phyloP scores from a whole-genome alignment of 2,113 vertebrate species.

The Ailuropoda melanoleuca region DNA sequence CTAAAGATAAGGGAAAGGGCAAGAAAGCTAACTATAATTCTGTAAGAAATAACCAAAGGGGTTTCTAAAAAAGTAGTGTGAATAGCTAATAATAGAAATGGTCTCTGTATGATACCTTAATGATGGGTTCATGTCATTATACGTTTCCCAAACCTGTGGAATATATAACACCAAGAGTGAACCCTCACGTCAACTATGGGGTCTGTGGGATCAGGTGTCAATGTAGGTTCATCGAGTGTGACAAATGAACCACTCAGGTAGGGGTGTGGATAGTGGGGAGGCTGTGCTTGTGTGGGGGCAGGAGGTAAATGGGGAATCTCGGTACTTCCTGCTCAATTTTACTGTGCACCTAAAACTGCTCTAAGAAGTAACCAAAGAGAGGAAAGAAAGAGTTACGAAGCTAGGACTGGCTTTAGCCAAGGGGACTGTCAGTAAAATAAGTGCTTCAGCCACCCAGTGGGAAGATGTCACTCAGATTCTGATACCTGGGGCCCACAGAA shows the following conservation, averaged over 20 bases:
- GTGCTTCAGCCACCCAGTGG: neutral
- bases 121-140: neutral
- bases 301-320: neutral
- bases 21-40: neutral
- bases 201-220: neutral
- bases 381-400: neutral
- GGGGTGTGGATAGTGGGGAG: neutral
- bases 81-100: neutral
- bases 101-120: neutral
- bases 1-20: neutral
- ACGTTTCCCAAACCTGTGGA: neutral
- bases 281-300: neutral
- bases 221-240: neutral
- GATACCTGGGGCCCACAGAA: neutral
- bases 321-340: neutral
- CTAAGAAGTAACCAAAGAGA: neutral
- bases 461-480: neutral
- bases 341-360: neutral
- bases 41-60: neutral
- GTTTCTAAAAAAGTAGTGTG: neutral
- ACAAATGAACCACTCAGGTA: neutral
- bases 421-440: neutral
- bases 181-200: neutral
- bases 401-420: neutral
- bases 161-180: neutral